A percentile compares a stretch with the other conserved stretches of the same genome.
Evolutionary conservation across 2,888 invertebrate species (phyloP).

Genomic region (Vannuccia rotundouncinata): DNA sequence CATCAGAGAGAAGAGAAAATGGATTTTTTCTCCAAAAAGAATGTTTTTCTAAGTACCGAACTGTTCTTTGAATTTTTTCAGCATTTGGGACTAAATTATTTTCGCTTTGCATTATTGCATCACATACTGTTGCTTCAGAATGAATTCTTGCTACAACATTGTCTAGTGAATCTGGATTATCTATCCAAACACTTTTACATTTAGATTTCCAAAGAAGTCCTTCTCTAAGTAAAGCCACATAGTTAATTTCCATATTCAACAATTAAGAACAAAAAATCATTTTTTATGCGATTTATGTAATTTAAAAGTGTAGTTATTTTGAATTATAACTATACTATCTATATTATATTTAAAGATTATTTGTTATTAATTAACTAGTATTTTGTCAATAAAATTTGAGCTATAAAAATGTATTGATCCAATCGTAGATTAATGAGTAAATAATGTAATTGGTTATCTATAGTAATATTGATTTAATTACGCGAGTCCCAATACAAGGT

Average conservation of each 20-base stretch:
- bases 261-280: no score
- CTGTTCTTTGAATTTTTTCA: conserved; percentile 2
- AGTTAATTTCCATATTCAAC: neutral
- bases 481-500: no score
- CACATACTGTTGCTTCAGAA: neutral
- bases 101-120: conserved; percentile 17
- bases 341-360: no score
- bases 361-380: no score
- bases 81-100: conserved; percentile 15
- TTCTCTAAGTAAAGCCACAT: conserved; percentile 4
- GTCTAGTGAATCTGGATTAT: conserved; percentile 4
- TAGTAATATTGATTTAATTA: no score
- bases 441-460: no score
- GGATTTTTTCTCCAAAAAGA: conserved; percentile 22
- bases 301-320: no score
- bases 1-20: neutral
- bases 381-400: no score
- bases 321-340: no score
- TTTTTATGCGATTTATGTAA: no score
- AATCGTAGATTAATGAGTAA: no score
- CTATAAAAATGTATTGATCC: no score
- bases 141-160: neutral
- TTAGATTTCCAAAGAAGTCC: conserved; percentile 8
- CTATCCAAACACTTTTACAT: conserved; percentile 23
- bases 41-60: conserved; percentile 3